phyloP scores from a whole-genome alignment of 1,140 invertebrate species.

The Adelges cooleyi region DNA sequence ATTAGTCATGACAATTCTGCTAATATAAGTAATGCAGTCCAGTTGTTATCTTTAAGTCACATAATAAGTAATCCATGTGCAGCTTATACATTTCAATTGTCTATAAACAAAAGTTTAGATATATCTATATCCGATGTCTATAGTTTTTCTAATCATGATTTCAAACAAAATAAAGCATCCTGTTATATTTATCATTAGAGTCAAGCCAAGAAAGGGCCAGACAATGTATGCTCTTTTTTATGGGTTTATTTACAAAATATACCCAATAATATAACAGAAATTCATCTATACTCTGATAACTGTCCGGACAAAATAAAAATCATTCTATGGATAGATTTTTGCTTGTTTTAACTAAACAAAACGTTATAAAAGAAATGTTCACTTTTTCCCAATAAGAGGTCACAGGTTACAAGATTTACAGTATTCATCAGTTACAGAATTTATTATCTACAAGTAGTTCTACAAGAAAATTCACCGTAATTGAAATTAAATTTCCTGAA shows the following conservation, averaged over 20 bases:
- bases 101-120: background rate
- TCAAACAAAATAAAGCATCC: conserved; percentile 32
- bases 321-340: conserved; percentile 25
- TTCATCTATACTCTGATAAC: conserved; percentile 32
- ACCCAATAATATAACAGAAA: conserved; percentile 10
- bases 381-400: conserved; percentile 29
- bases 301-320: conserved; percentile 35
- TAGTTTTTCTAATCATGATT: conserved; percentile 34
- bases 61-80: conserved; percentile 2
- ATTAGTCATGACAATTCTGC: background rate
- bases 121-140: conserved; percentile 29
- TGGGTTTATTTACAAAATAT: conserved; percentile 33
- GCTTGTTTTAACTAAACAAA: conserved; percentile 3
- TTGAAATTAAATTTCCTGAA: background rate
- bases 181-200: conserved; percentile 35
- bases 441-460: background rate
- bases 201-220: conserved; percentile 32
- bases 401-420: conserved; percentile 18
- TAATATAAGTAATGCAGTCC: background rate
- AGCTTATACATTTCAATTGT: background rate
- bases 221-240: conserved; percentile 35
- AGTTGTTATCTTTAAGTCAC: background rate
- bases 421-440: background rate
- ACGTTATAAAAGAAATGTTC: conserved; percentile 24
- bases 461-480: conserved; percentile 12